Conservation (phyloP, 2,113 vertebrate species). For the Chamaea fasciata region DNA sequence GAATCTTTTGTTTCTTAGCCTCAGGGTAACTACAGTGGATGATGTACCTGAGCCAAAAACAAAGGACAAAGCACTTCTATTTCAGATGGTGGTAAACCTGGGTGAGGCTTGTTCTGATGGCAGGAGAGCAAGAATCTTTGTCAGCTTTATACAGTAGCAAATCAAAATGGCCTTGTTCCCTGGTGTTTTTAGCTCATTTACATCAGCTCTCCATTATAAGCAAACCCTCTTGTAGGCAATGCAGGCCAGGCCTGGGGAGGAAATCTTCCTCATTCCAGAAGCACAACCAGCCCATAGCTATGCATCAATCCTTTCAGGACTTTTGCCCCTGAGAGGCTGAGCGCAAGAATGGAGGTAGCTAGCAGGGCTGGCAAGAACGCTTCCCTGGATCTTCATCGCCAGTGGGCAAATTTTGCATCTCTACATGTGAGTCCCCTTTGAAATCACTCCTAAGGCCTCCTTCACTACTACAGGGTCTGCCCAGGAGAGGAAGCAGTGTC, state of each 20-base stretch:
- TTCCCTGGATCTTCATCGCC: not conserved
- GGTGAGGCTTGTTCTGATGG: not conserved
- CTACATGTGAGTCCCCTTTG: not conserved
- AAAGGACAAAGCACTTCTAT: not conserved
- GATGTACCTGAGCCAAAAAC: slow-evolving; percentile 7
- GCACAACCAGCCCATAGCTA: slow-evolving; percentile 51
- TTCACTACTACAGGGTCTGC: not conserved
- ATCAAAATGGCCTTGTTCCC: not conserved
- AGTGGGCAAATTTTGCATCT: not conserved
- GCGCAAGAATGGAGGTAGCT: not conserved
- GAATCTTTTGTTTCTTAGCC: slow-evolving; percentile 25
- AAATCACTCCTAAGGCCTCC: not conserved
- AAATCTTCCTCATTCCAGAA: slow-evolving; percentile 47
- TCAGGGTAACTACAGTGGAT: slow-evolving; percentile 6
- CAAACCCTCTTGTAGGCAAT: slow-evolving; percentile 27
- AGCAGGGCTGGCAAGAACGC: not conserved
- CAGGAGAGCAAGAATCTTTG: not conserved
- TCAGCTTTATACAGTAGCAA: not conserved
- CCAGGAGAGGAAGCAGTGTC: not conserved
- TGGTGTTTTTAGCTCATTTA: not conserved
- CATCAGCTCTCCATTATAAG: not conserved
- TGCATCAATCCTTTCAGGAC: slow-evolving; percentile 36
- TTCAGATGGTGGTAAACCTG: not conserved
- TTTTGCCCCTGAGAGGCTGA: not conserved
- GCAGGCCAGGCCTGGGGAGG: not conserved